A percentile compares a stretch with the other conserved stretches of the same genome.
Evolutionary conservation across 1,140 invertebrate genomes (phyloP).

Genomic region (Ceratosolen fusciceps): DNA sequence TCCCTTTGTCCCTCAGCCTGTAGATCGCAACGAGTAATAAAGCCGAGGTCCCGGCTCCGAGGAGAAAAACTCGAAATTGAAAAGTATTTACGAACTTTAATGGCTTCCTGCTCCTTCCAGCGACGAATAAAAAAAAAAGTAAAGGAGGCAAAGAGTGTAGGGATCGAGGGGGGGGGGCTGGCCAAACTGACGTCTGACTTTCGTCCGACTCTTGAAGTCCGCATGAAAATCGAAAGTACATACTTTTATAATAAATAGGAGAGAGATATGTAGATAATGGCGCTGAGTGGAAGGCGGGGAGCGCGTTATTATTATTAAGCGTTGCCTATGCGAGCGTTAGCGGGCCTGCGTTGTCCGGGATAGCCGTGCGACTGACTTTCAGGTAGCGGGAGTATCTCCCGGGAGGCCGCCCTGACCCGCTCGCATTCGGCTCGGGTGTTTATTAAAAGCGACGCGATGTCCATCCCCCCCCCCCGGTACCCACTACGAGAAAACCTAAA

Average conservation of each 20-base stretch:
- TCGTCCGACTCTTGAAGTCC: slow-evolving; percentile 40
- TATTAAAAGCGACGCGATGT: too few species aligned
- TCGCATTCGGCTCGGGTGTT: too few species aligned
- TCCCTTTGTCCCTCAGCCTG: background rate
- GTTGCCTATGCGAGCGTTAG: slow-evolving; percentile 14
- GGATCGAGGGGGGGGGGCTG: background rate
- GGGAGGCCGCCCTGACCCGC: too few species aligned
- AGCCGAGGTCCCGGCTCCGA: background rate
- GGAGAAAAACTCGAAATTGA: background rate
- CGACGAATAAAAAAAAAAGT: slow-evolving; percentile 21
- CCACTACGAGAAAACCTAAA: too few species aligned
- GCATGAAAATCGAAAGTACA: slow-evolving; percentile 48
- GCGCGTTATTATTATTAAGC: slow-evolving; percentile 43
- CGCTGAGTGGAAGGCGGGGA: slow-evolving; percentile 37
- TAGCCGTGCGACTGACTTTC: slow-evolving; percentile 34
- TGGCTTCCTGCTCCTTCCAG: slow-evolving; percentile 34
- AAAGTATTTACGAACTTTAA: slow-evolving; percentile 31
- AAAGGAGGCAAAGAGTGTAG: background rate
- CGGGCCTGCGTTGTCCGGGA: background rate
- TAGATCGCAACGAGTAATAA: background rate
- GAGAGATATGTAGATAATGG: slow-evolving; percentile 47
- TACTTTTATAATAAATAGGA: slow-evolving; percentile 47
- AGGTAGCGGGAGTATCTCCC: background rate
- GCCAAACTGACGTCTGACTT: slow-evolving; percentile 34
- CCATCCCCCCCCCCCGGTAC: too few species aligned